phyloP scores from a whole-genome alignment of 2,113 vertebrate species.

The Ibidorhyncha struthersii region DNA sequence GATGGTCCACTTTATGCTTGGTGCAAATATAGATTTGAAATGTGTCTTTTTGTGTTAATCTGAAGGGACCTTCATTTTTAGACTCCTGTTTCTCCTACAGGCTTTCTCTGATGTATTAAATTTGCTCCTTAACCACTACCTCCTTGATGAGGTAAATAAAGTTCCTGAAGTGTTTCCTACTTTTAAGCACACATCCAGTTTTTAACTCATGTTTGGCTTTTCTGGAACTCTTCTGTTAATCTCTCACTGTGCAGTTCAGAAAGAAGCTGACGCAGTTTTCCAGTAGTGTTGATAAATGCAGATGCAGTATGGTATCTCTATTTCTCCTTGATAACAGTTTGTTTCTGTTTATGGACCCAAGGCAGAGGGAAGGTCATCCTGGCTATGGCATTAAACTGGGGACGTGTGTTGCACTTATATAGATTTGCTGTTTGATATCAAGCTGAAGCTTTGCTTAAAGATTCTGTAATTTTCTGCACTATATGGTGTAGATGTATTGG shows the following conservation, averaged over 20 bases:
- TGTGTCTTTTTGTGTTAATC: not conserved
- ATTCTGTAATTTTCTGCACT: not conserved
- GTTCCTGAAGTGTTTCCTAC: not conserved
- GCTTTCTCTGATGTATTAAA: not conserved
- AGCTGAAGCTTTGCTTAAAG: not conserved
- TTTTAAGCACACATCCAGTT: not conserved
- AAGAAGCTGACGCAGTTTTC: not conserved
- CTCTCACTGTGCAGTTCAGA: not conserved
- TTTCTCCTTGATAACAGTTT: not conserved
- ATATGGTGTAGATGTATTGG: not conserved
- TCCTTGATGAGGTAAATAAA: not conserved
- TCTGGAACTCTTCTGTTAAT: not conserved
- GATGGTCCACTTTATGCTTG: not conserved
- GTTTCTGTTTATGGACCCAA: not conserved
- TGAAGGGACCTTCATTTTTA: not conserved
- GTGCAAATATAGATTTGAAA: not conserved
- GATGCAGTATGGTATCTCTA: not conserved
- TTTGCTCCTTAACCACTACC: not conserved
- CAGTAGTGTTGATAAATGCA: not conserved
- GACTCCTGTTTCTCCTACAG: not conserved
- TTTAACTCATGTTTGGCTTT: not conserved
- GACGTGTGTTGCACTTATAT: accelerated
- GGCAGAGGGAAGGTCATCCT: not conserved
- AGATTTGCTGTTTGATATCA: not conserved
- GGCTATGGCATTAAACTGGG: not conserved